Evolutionary conservation across 2,113 vertebrate species (phyloP), one percentile per base, ranked within the genome.

Genomic region (Xyrauchen texanus): DNA sequence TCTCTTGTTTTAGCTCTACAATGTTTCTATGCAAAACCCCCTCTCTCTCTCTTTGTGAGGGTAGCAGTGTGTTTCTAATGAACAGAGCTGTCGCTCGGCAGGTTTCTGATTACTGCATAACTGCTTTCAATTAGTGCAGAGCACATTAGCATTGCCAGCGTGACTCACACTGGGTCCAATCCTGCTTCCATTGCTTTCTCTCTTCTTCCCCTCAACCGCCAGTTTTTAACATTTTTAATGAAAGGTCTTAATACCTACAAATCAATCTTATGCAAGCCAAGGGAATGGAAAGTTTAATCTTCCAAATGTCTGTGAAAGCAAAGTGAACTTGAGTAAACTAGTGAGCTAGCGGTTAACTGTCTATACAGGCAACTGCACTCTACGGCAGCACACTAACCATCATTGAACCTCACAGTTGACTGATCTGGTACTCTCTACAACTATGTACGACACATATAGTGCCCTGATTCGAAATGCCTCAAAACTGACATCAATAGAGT

Each of bases 31-130:
- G 21, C 21, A 34, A 34, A 34, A 67, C 13, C 62, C 70, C n/a
- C 11, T 77, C 63, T 60, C 9, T 4, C 62, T 44, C 78, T 66
- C 51, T 15, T 63, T 70, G 72, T 58, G 21, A 13, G 13, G n/a
- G 53, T 74, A 60, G 60, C 63, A 67, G 68, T 67, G 76, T 42
- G 64, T 62, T 63, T 77, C 83, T 77, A 73, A 77, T 60, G 83
- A 85, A 76, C 49, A 53, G 52, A 60, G 77, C 67, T 85, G 67
- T 49, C 61, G 77, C 83, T 74, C 81, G 60, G 76, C 77, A 68
- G 81, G 81, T 68, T 72, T 82, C 81, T 82, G 80, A 85, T 85
- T 85, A 78, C 77, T 68, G 82, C 73, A 68, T 72, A 82, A 80
- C 68, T 67, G 80, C 78, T 73, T 83, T 83, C 82, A 80, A 83